These are phyloP conservation scores for Caenorhabditis sp. DNA, from an alignment of 2,888 invertebrate species.

Conservation along the genomic window DNA sequence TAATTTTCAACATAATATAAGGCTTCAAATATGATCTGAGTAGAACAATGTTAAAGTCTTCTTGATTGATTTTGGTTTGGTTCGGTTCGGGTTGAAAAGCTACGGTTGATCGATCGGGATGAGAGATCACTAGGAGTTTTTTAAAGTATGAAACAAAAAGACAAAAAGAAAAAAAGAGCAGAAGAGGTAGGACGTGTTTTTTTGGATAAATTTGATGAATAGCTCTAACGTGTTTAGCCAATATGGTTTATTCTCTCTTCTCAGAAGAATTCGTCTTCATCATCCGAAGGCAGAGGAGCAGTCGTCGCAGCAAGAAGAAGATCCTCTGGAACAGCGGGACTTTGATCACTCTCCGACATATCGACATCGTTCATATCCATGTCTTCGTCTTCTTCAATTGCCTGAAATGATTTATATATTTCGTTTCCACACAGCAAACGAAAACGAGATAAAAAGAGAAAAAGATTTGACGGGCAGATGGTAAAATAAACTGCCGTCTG, in stretches of 20 bases:
- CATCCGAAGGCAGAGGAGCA: slow-evolving; percentile 40
- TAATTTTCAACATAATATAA: not conserved
- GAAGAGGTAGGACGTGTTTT: not conserved
- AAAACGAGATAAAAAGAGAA: slow-evolving; percentile 6
- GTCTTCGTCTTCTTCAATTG: slow-evolving; percentile 9
- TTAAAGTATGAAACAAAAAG: no score
- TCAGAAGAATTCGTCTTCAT: slow-evolving; percentile 13
- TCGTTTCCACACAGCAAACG: slow-evolving; percentile 6
- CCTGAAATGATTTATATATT: no score
- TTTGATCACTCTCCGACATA: slow-evolving; percentile 6
- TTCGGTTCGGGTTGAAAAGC: slow-evolving; percentile 4
- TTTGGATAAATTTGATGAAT: not conserved
- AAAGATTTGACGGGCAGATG: slow-evolving; percentile 33
- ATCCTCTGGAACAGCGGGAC: not conserved
- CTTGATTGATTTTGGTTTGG: no score
- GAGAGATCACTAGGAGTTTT: slow-evolving; percentile 17
- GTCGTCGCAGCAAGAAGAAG: slow-evolving; percentile 25
- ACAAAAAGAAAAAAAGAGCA: not conserved
- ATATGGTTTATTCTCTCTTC: not conserved
- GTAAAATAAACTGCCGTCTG: slow-evolving; percentile 6
- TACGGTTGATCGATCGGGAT: not conserved
- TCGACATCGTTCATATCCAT: slow-evolving; percentile 10
- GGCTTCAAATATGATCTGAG: slow-evolving; percentile 1
- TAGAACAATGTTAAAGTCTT: not conserved
- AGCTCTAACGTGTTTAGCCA: not conserved